A percentile compares a stretch with the other conserved stretches of the same genome.
Evolutionary conservation across 2,888 invertebrate genomes (phyloP).

Genomic region (Notodonta ziczac): DNA sequence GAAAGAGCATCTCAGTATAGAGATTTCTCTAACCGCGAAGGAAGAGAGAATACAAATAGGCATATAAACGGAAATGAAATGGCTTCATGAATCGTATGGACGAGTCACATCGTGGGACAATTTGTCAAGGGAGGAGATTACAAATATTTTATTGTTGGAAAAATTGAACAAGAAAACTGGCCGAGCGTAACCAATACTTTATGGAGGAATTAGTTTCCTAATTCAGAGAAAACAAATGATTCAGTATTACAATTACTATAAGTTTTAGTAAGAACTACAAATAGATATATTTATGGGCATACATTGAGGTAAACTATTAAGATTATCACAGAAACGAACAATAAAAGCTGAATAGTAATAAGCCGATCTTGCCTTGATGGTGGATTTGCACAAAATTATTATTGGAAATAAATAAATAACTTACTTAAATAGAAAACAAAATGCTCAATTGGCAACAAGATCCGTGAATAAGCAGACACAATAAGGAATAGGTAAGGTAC

Average conservation of each 20-base stretch:
- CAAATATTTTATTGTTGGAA: conserved; percentile 46
- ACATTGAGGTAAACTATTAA: too few species aligned
- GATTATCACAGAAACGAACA: too few species aligned
- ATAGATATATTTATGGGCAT: too few species aligned
- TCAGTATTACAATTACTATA: too few species aligned
- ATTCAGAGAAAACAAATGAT: background rate
- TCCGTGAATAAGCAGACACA: conserved; percentile 4
- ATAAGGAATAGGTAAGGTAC: conserved; percentile 23
- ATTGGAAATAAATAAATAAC: background rate
- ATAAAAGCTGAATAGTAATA: too few species aligned
- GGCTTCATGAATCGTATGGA: conserved; percentile 73
- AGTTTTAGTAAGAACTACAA: too few species aligned
- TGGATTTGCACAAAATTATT: background rate
- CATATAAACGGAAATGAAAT: conserved; percentile 78
- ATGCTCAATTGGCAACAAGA: too few species aligned
- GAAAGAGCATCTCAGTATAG: conserved; percentile 78
- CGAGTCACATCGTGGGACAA: conserved; percentile 59
- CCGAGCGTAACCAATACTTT: conserved; percentile 18
- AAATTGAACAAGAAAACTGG: conserved; percentile 29
- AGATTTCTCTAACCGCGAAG: conserved; percentile 77
- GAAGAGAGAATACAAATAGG: conserved; percentile 79
- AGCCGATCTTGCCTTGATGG: too few species aligned
- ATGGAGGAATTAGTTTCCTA: conserved; percentile 1
- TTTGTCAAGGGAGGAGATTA: conserved; percentile 56
- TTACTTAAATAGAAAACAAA: background rate